Percentiles rank a stretch among this genome's conserved stretches.
Evolutionary conservation across 1,140 invertebrate genomes (phyloP).

Genomic region (Trichonephila clavata): DNA sequence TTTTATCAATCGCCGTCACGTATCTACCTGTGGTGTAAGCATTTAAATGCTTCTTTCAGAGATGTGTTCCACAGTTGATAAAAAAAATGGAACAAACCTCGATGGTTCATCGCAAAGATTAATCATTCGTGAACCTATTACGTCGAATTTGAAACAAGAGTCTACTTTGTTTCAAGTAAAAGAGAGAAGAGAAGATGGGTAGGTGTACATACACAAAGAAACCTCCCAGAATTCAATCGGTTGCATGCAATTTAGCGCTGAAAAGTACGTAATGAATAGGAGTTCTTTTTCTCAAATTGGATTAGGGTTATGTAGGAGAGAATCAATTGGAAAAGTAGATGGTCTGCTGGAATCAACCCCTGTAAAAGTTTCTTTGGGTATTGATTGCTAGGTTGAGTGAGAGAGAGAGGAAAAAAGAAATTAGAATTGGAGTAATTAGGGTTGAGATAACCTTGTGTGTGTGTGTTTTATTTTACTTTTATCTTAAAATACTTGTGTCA

Average conservation of each 20-base stretch:
- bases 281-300: constrained; percentile 39
- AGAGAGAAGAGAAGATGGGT: no score
- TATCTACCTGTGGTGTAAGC: not conserved
- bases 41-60: not conserved
- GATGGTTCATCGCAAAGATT: constrained; percentile 27
- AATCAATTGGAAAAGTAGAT: not conserved
- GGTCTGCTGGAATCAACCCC: not conserved
- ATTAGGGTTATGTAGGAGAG: constrained; percentile 37
- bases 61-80: not conserved
- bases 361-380: not conserved
- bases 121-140: constrained; percentile 29
- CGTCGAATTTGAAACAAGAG: not conserved
- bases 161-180: not conserved
- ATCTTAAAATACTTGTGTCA: not conserved
- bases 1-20: constrained; percentile 5
- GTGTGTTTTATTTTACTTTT: not conserved
- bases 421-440: not conserved
- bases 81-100: not conserved
- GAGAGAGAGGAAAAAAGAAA: not conserved
- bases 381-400: not conserved
- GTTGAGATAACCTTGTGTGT: not conserved
- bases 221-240: constrained; percentile 32
- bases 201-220: not conserved
- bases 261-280: constrained; percentile 39
- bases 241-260: not conserved